phyloP scores from a whole-genome alignment of 2,888 invertebrate genomes.

The Boloria euphrosyne region DNA sequence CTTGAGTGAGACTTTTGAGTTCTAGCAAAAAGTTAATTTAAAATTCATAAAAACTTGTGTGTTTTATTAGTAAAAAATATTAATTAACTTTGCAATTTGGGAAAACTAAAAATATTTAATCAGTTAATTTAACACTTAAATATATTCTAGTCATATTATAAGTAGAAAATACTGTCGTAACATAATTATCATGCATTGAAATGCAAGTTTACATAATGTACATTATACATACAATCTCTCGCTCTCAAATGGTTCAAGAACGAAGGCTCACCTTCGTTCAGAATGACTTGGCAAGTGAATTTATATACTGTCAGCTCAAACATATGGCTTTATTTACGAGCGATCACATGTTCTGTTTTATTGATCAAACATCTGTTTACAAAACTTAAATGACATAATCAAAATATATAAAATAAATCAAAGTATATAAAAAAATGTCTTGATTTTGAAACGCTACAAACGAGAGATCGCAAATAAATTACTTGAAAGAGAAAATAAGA shows the following conservation, averaged over 20 bases:
- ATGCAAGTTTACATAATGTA: conserved; percentile 35
- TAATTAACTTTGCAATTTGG: no score
- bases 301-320: conserved; percentile 11
- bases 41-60: no score
- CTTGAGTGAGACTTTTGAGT: no score
- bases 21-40: no score
- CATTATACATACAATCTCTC: conserved; percentile 33
- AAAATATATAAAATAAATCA: no score
- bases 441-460: no score
- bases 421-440: no score
- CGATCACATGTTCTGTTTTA: neutral
- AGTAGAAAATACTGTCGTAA: conserved; percentile 13
- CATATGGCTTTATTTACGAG: conserved; percentile 8
- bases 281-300: conserved; percentile 26
- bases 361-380: neutral
- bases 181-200: conserved; percentile 22
- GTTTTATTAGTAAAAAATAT: no score
- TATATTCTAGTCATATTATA: neutral
- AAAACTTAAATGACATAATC: neutral
- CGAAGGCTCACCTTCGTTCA: conserved; percentile 46
- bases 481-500: no score
- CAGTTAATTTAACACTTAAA: neutral
- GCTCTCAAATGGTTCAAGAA: conserved; percentile 52
- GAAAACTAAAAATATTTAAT: no score
- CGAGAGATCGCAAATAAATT: no score